Evolutionary conservation across 2,113 vertebrate species (phyloP).

Genomic region (Pipa parva): DNA sequence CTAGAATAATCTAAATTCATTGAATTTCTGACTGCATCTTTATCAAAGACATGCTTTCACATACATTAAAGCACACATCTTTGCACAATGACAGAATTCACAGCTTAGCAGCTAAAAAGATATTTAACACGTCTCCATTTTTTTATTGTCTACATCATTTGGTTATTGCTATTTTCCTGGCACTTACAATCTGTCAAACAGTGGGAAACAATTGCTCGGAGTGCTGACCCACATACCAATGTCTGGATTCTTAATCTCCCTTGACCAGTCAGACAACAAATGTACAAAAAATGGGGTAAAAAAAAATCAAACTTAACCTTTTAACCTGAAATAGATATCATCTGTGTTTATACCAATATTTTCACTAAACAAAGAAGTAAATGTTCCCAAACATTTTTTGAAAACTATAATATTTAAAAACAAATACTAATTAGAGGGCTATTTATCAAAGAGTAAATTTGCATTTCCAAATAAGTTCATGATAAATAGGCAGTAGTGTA

Average conservation of each 20-base stretch:
- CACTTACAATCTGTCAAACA: conserved; percentile 42
- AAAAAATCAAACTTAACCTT: conserved; percentile 7
- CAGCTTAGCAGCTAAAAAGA: conserved; percentile 29
- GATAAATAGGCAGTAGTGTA: no score
- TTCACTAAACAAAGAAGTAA: no score
- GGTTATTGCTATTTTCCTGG: conserved; percentile 40
- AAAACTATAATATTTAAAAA: no score
- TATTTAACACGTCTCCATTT: conserved; percentile 31
- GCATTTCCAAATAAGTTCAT: no score
- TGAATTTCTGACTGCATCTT: no score
- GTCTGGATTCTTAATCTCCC: conserved; percentile 32
- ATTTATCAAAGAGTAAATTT: no score
- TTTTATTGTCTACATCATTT: conserved; percentile 36
- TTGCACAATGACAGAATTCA: conserved; percentile 7
- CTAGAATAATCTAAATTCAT: no score
- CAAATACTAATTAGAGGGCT: no score
- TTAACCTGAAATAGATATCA: conserved; percentile 19
- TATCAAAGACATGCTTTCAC: neutral
- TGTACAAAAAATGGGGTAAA: conserved; percentile 8
- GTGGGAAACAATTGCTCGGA: conserved; percentile 39
- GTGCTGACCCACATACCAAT: conserved; percentile 37
- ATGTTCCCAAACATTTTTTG: no score
- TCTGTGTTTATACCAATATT: conserved; percentile 25
- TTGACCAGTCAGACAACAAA: conserved; percentile 36
- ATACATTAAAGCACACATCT: neutral